Evolutionary conservation across 2,888 invertebrate species (phyloP).

Genomic region (Lithodes maja): DNA sequence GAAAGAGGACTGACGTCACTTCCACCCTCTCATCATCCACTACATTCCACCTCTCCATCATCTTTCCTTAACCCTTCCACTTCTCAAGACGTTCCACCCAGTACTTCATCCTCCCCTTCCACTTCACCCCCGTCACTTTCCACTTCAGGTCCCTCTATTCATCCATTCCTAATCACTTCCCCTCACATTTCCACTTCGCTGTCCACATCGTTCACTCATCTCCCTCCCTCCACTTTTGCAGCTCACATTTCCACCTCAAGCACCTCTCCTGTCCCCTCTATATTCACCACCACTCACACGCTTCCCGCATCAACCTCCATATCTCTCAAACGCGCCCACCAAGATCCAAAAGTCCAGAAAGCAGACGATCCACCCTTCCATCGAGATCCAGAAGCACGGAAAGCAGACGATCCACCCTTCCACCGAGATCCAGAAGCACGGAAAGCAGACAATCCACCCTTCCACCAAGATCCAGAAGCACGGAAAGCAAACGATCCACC

Average conservation of each 20-base stretch:
- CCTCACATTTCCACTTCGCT: neutral
- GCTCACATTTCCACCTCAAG: neutral
- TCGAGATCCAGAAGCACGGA: too few relatives aligned
- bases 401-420: too few relatives aligned
- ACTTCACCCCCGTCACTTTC: neutral
- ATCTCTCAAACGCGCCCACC: conserved; percentile 6
- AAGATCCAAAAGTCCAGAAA: neutral
- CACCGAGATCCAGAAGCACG: too few relatives aligned
- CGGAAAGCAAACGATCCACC: too few relatives aligned
- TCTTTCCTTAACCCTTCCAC: conserved; percentile 21
- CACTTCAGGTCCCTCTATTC: neutral
- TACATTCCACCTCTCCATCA: neutral
- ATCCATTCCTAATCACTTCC: neutral
- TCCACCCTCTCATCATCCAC: conserved; percentile 8
- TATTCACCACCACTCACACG: neutral
- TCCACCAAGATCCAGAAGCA: too few relatives aligned
- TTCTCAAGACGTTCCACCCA: conserved; percentile 1
- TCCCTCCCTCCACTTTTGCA: neutral
- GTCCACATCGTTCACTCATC: conserved; percentile 3
- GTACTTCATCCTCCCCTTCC: neutral
- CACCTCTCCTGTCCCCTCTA: neutral
- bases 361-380: neutral
- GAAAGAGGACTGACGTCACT: conserved; percentile 16
- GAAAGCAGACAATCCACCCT: too few relatives aligned
- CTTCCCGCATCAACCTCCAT: neutral